phyloP scores from a whole-genome alignment of 2,113 vertebrate species.

The Pseudopodoces humilis region DNA sequence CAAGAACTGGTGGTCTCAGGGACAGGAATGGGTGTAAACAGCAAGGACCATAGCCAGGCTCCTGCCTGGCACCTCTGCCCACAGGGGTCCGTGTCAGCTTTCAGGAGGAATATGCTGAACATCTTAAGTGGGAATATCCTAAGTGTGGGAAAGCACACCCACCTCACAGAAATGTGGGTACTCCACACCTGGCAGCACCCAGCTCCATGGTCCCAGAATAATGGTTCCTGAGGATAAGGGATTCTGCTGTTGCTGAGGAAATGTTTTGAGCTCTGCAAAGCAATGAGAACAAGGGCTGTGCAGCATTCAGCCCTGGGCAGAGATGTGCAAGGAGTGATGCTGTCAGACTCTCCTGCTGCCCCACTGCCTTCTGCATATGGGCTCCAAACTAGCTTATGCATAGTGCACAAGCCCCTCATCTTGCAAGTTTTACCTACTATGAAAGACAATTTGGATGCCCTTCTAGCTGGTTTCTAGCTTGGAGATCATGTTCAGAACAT shows the following conservation, averaged over 20 bases:
- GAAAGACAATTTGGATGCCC: background rate
- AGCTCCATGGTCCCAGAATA: background rate
- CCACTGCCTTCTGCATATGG: background rate
- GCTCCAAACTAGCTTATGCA: background rate
- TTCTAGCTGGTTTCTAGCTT: background rate
- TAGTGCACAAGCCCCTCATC: background rate
- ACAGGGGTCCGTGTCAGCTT: background rate
- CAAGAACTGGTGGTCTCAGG: background rate
- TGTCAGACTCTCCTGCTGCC: background rate
- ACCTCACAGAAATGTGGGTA: background rate
- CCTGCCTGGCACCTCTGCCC: background rate
- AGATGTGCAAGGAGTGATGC: background rate
- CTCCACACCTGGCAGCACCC: background rate
- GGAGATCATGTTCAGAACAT: background rate
- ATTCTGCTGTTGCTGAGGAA: background rate
- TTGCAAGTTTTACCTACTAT: background rate
- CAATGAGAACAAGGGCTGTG: background rate
- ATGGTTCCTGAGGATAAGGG: background rate
- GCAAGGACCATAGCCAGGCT: background rate
- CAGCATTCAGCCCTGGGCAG: accelerated
- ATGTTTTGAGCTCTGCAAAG: background rate
- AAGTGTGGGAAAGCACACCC: background rate
- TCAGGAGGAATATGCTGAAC: background rate
- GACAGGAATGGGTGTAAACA: background rate
- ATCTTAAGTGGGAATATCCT: background rate